A percentile compares a stretch with the other conserved stretches of the same genome.
These are phyloP conservation scores for Pogonocherus hispidulus DNA, from an alignment of 2,888 invertebrate genomes.

Conservation along the genomic window DNA sequence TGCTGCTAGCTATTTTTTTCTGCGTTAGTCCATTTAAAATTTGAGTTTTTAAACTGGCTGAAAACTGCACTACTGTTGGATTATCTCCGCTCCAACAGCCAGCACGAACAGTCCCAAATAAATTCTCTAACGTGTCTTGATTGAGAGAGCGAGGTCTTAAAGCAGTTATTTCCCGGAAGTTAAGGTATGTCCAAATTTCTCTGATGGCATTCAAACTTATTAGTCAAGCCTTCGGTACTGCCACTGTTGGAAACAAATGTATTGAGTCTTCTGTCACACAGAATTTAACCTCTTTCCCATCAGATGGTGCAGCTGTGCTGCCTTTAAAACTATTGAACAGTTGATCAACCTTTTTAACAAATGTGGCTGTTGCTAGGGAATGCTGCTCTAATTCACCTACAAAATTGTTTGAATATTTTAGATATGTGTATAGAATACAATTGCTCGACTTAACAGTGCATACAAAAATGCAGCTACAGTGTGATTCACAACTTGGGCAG, in stretches of 20 bases:
- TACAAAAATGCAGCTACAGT: conserved; percentile 40
- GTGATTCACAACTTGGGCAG: conserved; percentile 40
- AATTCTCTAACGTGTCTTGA: conserved; percentile 35
- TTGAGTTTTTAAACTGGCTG: conserved; percentile 36
- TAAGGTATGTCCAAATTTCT: conserved; percentile 32
- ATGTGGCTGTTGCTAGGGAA: conserved; percentile 40
- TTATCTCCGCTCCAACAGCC: conserved; percentile 38
- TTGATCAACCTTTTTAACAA: conserved; percentile 46
- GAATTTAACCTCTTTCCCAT: conserved; percentile 39
- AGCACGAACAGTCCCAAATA: conserved; percentile 28
- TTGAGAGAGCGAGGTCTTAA: conserved; percentile 20
- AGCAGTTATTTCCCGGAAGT: background rate
- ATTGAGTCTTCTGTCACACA: conserved; percentile 29
- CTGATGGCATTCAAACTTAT: conserved; percentile 33
- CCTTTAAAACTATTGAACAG: conserved; percentile 51
- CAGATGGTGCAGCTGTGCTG: conserved; percentile 27
- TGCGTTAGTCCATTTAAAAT: conserved; percentile 35
- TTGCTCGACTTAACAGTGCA: conserved; percentile 31
- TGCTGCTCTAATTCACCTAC: conserved; percentile 26
- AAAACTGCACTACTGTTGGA: conserved; percentile 33
- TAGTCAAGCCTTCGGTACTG: no score
- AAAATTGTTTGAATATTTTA: conserved; percentile 10
- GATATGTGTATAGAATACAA: background rate
- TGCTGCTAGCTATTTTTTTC: conserved; percentile 7
- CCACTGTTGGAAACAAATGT: no score